These are phyloP conservation scores for Trogon melanurus DNA, from an alignment of 2,113 vertebrate species.

Conservation along the genomic window DNA sequence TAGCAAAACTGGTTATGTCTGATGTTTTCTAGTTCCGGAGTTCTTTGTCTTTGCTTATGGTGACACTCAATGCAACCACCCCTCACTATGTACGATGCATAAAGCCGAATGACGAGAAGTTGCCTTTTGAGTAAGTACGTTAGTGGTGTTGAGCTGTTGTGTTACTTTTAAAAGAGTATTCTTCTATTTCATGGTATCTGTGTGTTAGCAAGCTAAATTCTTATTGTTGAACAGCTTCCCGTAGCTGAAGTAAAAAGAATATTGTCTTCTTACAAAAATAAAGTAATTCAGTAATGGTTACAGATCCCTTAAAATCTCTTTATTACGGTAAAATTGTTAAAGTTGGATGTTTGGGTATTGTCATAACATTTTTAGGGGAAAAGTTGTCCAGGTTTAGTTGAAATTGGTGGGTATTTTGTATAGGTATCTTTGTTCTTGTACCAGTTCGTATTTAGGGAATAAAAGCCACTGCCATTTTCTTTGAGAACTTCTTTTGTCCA, in stretches of 20 bases:
- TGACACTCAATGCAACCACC: constrained; percentile 92
- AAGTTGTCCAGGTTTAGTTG: background rate
- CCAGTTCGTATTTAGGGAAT: background rate
- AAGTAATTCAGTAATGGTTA: background rate
- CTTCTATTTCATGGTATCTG: background rate
- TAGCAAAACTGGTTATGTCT: background rate
- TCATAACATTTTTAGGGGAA: background rate
- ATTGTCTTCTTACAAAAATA: background rate
- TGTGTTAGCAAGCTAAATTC: background rate
- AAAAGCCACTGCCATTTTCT: background rate
- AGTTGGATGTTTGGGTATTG: background rate
- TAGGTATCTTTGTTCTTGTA: background rate
- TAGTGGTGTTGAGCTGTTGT: background rate
- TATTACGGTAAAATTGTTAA: background rate
- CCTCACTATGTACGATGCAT: constrained; percentile 98
- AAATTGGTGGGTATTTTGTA: background rate
- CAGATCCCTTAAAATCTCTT: background rate
- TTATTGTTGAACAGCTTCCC: background rate
- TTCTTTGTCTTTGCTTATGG: constrained; percentile 93
- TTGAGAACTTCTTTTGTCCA: background rate
- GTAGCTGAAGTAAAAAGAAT: background rate
- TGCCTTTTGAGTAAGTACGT: constrained; percentile 91
- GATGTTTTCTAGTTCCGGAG: constrained; percentile 84
- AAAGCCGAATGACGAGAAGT: constrained; percentile 94
- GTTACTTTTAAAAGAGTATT: background rate